Base-by-base conservation (phyloP, 1,140 invertebrate genomes). In the Arctopsyche grandis region DNA sequence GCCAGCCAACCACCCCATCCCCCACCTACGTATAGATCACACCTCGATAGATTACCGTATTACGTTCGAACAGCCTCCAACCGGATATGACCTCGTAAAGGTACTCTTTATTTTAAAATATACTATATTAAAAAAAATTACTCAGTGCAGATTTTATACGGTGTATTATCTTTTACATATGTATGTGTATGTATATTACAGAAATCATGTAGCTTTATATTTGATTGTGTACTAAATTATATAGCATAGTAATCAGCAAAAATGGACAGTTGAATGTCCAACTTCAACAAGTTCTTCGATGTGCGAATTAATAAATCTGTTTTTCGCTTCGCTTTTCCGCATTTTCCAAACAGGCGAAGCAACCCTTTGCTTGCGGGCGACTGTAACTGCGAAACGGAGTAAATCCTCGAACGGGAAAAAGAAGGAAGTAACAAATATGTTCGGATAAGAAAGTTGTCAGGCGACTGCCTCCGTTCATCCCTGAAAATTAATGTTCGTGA, bases 371-470 rank as follows among this genome's bases (percentile, higher is more conserved):
- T 7, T 16, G 46, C 16, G 43, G 24, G 16, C 43, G 14, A 69
- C 74, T 66, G 26, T 46, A 76, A 4, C 78, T 63, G 46, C 48
- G 69, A 63, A 63, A 63, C 74, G 78, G 71, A 79, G 73, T 75
- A 75, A 80, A 80, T 80, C 79, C 79, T 77, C 75, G 24, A 77
- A 77, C 74, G 75, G 74, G 84, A 86, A 85, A 85, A 84, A 84
- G 84, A 77, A 80, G 74, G 63, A 77, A 82, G 83, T 84, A 85
- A 86, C 84, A 85, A 84, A 86, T 86, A 86, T 85, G 84, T 81
- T 78, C 81, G 85, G 84, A 86, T 86, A 86, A 86, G 85, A 85
- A 85, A 85, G 83, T 86, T 86, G 85, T 86, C 85, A 86, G 85
- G 84, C 82, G 82, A 83, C 80, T 83, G 84, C 81, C 83, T 83